phyloP scores from a whole-genome alignment of 2,797 vertebrate genomes.

The Serranus cabrilla region DNA sequence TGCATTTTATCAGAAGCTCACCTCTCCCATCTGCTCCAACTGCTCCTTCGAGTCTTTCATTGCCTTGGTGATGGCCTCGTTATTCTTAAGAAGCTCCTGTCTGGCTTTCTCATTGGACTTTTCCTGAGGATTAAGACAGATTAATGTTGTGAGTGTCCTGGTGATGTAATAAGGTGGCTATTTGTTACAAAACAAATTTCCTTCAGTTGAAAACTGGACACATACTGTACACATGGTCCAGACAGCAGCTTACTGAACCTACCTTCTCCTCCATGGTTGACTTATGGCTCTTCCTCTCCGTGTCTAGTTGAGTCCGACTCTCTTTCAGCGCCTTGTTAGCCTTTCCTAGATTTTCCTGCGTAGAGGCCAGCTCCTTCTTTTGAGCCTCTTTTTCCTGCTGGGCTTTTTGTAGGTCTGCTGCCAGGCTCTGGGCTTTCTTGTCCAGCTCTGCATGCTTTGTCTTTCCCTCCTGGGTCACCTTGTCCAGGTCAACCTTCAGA shows the following conservation, averaged over 20 bases:
- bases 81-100: conserved; percentile 89
- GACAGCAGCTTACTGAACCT: conserved; percentile 47
- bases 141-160: neutral
- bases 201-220: neutral
- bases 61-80: conserved; percentile 87
- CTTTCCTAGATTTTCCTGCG: conserved; percentile 88
- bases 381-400: conserved; percentile 87
- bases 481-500: conserved; percentile 88
- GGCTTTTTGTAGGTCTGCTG: conserved; percentile 84
- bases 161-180: neutral
- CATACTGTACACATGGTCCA: neutral
- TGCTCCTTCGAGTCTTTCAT: conserved; percentile 88
- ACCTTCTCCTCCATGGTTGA: conserved; percentile 89
- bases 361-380: conserved; percentile 85
- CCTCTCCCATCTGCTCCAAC: conserved; percentile 90
- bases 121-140: conserved; percentile 84
- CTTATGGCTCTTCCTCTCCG: conserved; percentile 90
- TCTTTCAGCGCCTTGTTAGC: conserved; percentile 88
- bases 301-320: conserved; percentile 88
- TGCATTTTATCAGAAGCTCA: conserved; percentile 58
- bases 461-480: conserved; percentile 86
- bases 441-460: conserved; percentile 85
- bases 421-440: conserved; percentile 83
- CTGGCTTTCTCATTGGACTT: conserved; percentile 90
- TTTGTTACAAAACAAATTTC: conserved; percentile 4